A percentile compares a stretch with the other conserved stretches of the same genome.
These are phyloP conservation scores for Scaptomyza tumidula DNA, from an alignment of 2,888 invertebrate genomes.

Conservation along the genomic window DNA sequence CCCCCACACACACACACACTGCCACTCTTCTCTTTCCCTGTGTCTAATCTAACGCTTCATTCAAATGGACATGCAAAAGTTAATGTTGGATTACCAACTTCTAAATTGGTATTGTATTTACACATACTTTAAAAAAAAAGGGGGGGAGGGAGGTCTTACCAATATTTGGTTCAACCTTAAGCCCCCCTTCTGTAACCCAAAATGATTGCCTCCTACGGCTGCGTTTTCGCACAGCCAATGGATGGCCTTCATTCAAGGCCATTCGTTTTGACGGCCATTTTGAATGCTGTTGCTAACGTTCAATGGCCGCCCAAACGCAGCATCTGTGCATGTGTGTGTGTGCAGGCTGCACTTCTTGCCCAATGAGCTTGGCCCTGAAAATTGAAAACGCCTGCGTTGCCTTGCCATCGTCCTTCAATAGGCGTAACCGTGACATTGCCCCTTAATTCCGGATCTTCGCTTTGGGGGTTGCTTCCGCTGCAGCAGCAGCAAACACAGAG, in stretches of 20 bases:
- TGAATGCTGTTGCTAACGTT: constrained; percentile 57
- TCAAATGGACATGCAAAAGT: constrained; percentile 7
- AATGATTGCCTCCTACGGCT: not conserved
- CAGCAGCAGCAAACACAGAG: constrained; percentile 7
- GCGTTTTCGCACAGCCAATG: constrained; percentile 62
- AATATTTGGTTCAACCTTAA: constrained; percentile 10
- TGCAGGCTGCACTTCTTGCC: constrained; percentile 70
- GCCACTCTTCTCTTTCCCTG: not conserved
- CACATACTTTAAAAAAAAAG: not conserved
- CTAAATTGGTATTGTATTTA: not conserved
- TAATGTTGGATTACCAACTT: not conserved
- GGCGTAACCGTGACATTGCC: constrained; percentile 82
- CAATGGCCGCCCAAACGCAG: constrained; percentile 69
- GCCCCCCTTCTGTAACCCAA: not conserved
- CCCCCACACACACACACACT: no score
- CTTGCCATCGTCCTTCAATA: constrained; percentile 71
- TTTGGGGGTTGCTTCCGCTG: constrained; percentile 63
- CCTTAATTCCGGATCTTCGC: constrained; percentile 38
- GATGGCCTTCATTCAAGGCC: constrained; percentile 76
- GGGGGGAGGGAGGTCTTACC: not conserved
- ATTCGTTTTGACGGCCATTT: constrained; percentile 74
- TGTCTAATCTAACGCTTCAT: not conserved
- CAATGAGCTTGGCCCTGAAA: constrained; percentile 68
- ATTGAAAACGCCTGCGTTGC: constrained; percentile 55
- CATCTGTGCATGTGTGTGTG: not conserved